Evolutionary conservation across 2,797 vertebrate species (phyloP), one percentile per base, ranked within the genome.

Genomic region (Heterohyrax brucei): DNA sequence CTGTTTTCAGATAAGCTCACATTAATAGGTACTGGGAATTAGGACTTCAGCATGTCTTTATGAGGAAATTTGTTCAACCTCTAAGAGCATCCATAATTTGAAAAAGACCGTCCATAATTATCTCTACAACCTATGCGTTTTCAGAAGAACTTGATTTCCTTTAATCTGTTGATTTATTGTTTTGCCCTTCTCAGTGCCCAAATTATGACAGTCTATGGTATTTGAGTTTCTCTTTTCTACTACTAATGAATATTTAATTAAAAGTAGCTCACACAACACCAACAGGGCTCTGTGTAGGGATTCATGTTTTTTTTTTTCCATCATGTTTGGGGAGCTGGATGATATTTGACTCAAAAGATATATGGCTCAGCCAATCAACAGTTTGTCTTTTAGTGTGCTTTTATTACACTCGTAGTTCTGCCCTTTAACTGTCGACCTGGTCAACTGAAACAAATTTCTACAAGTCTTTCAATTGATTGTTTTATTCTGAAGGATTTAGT

Each of bases 101-200:
- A 89, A 89, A 93, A 3, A 77, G 3, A 82, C 3, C 3, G 13
- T 93, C 91, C 10, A 59, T 76, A 73, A 73, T 91, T 86, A 91
- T 81, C 13, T 1, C 9, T 33, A 33, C 19, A 14, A 13, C 28
- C 0, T 93, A 78, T 56, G 0, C 10, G 48, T 94, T 93, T 77
- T 73, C 4, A 78, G 33, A 39, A 93, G 85, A 22, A 0, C 66
- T 87, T 93, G 48, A 83, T 79, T 83, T 68, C 7, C 28, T 94
- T 93, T 50, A 78, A 93, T 76, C n/a, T 91, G 16, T 77, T 79
- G 8, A 78, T 39, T 93, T 68, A 50, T 73, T 62, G 13, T 78
- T 94, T 91, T 84, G 8, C 18, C 70, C 92, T 95, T 53, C 3
- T 2, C 39, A 39, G 39, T 7, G 78, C 10, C 12, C 39, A 93